Evolutionary conservation across 2,113 vertebrate genomes (phyloP).

Genomic region (Bubo scandiacus): DNA sequence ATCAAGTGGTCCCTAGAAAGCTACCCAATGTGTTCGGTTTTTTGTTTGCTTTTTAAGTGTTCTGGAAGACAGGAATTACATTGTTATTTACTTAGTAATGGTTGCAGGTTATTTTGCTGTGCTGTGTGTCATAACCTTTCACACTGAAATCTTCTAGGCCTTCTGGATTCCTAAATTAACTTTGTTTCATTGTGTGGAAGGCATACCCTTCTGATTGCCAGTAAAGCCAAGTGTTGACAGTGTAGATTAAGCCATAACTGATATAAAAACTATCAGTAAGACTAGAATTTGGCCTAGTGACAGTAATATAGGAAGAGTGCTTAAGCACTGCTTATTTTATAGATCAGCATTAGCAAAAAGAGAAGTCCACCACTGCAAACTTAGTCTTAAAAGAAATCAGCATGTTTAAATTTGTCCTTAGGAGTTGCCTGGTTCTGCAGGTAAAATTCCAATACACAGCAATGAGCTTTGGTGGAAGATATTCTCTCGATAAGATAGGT

Average conservation of each 20-base stretch:
- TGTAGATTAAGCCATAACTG: not conserved
- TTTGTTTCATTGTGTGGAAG: not conserved
- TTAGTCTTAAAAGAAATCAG: not conserved
- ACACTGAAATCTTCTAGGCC: not conserved
- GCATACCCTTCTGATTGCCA: not conserved
- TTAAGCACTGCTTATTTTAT: not conserved
- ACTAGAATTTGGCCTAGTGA: not conserved
- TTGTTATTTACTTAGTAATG: not conserved
- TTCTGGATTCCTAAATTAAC: not conserved
- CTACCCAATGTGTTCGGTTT: not conserved
- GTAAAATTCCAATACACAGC: not conserved
- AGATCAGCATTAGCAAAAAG: not conserved
- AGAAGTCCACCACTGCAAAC: not conserved
- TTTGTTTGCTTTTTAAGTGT: not conserved
- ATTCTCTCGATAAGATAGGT: not conserved
- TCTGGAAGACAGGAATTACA: not conserved
- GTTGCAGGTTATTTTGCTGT: not conserved
- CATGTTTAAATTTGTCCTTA: not conserved
- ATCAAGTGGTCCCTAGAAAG: not conserved
- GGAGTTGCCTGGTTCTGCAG: not conserved
- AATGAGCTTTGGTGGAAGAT: not conserved
- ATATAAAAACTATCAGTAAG: not conserved
- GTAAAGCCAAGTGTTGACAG: not conserved
- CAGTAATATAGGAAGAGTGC: not conserved
- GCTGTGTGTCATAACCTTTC: not conserved